These are phyloP conservation scores for Scolopax bukidnonensis DNA, from an alignment of 2,797 vertebrate species.

Conservation along the genomic window DNA sequence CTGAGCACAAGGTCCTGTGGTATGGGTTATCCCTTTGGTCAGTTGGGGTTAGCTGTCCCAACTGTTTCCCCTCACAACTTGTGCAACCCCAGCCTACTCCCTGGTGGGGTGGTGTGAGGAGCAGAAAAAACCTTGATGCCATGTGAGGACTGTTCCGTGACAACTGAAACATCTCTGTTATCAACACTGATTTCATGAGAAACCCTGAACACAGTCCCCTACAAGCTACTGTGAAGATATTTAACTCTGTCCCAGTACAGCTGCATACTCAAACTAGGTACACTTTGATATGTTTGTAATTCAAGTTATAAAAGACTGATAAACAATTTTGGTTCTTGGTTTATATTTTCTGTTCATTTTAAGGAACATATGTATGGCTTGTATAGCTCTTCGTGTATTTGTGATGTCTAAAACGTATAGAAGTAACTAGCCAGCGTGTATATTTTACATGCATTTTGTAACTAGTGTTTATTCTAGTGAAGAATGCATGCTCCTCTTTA, in stretches of 20 bases:
- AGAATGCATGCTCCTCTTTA: neutral
- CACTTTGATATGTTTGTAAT: neutral
- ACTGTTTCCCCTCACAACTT: neutral
- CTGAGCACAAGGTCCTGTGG: rapidly evolving
- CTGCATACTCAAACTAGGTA: neutral
- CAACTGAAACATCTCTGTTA: neutral
- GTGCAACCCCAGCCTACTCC: neutral
- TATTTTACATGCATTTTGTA: neutral
- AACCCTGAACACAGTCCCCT: neutral
- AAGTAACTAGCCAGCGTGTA: neutral
- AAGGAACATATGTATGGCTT: neutral
- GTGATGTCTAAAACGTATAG: neutral
- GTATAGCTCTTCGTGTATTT: neutral
- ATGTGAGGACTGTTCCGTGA: rapidly evolving
- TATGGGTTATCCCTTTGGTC: neutral
- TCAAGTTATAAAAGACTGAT: neutral
- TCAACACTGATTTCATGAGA: neutral
- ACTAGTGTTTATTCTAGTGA: neutral
- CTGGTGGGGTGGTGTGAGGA: too few species aligned
- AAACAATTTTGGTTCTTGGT: neutral
- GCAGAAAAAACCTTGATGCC: neutral
- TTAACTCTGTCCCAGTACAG: neutral
- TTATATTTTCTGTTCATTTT: neutral
- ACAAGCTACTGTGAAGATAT: neutral
- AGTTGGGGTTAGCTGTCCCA: neutral